Evolutionary conservation across 1,140 invertebrate genomes (phyloP), one percentile per base, ranked within the genome.

Genomic region (Pachypeltis micranthus): DNA sequence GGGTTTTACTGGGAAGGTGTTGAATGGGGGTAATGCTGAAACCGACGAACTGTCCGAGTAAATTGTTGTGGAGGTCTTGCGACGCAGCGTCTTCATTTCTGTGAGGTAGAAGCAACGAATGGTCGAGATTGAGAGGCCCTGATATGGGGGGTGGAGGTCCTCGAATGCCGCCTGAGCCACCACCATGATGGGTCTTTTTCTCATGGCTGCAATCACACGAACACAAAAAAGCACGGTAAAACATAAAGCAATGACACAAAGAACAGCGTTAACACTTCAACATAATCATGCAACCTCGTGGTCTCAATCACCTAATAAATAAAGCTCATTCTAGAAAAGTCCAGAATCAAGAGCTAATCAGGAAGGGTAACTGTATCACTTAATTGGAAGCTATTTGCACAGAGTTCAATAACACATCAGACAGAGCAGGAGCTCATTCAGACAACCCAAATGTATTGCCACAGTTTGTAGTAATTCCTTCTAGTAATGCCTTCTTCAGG

Each of bases 1-100:
- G 16, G 7, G 16, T 16, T 16, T 51, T 51, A 4, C 21, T 21
- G 3, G 10, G 10, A 14, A 21, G 7, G 19, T 51, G 82, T 61
- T 79, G 76, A 0, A 89, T 75, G 0, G 87, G 87, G 0, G 82
- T 82, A 26, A 90, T 79, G 1, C 83, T 85, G 72, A 90, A 91
- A 0, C 88, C 88, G 75, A 90, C 90, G 74, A 90, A 91, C 65
- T 90, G 85, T 0, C 89, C 88, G 69, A 90, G 88, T 68, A 91
- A 81, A 63, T 82, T 80, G 67, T 77, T 81, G 65, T 79, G 77
- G 67, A 83, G 67, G 44, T 25, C 77, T 71, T 44, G 72, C 71
- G 0, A 82, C 73, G 3, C 83, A 74, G 21, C 79, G 10, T 51
- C 47, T 79, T 39, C 47, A 21, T 14, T 58, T 27, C 27, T 12